Percentiles rank a stretch among this genome's conserved stretches.
phyloP scores from a whole-genome alignment of 1,140 invertebrate genomes.

The Ruditapes philippinarum region DNA sequence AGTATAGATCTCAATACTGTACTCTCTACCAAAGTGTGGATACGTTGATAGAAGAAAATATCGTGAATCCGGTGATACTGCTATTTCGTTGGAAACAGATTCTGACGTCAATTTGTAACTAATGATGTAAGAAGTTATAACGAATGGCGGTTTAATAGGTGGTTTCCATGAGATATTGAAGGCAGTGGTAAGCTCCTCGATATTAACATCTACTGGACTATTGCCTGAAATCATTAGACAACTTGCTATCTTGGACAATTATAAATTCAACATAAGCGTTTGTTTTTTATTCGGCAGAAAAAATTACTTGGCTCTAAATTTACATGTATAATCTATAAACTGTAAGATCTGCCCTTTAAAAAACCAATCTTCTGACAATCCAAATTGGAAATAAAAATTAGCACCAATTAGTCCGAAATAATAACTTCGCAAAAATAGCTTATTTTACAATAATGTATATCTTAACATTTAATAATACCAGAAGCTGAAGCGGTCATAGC shows the following conservation, averaged over 20 bases:
- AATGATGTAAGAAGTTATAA: not conserved
- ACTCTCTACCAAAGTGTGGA: conserved; percentile 24
- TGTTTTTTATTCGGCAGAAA: too few relatives aligned
- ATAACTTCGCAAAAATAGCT: too few relatives aligned
- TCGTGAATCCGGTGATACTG: not conserved
- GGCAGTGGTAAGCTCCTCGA: not conserved
- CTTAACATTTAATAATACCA: too few relatives aligned
- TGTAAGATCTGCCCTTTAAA: too few relatives aligned
- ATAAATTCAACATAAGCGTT: too few relatives aligned
- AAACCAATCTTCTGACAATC: too few relatives aligned
- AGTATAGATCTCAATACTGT: conserved; percentile 18
- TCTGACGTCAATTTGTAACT: conserved; percentile 15
- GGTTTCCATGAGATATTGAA: conserved; percentile 14
- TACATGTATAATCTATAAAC: too few relatives aligned
- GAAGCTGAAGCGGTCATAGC: conserved; percentile 2
- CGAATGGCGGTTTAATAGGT: not conserved
- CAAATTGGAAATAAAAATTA: too few relatives aligned
- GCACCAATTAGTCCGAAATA: too few relatives aligned
- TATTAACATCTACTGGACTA: not conserved
- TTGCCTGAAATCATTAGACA: conserved; percentile 4
- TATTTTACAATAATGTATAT: too few relatives aligned
- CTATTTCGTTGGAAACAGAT: not conserved
- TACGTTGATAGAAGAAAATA: conserved; percentile 34
- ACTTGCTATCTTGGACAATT: too few relatives aligned
- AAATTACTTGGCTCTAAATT: too few relatives aligned